Evolutionary conservation across 2,888 invertebrate genomes (phyloP).

Genomic region (Helobdella robusta): DNA sequence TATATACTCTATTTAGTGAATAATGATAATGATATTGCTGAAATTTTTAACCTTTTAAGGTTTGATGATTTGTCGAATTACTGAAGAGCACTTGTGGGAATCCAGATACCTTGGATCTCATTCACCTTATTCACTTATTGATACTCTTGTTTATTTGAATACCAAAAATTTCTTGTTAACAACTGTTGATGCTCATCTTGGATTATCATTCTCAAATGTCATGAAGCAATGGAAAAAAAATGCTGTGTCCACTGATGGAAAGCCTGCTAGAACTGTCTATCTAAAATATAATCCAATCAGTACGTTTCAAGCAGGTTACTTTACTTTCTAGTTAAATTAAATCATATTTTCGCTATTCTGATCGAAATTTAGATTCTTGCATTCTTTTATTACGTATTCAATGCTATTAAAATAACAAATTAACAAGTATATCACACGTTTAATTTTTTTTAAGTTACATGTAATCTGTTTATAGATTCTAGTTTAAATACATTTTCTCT

Average conservation of each 20-base stretch:
- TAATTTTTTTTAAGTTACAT: no score
- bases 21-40: no score
- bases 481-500: no score
- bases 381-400: no score
- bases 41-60: no score
- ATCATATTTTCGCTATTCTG: no score
- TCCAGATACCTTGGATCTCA: slow-evolving; percentile 88
- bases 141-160: slow-evolving; percentile 89
- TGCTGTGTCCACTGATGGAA: slow-evolving; percentile 45
- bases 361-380: no score
- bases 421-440: no score
- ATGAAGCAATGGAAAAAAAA: slow-evolving; percentile 73
- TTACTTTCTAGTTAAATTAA: no score
- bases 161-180: slow-evolving; percentile 89
- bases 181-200: slow-evolving; percentile 81
- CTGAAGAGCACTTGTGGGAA: slow-evolving; percentile 93
- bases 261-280: slow-evolving; percentile 62
- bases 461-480: no score
- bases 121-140: slow-evolving; percentile 82
- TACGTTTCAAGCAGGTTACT: slow-evolving; percentile 10
- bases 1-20: no score
- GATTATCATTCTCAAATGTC: slow-evolving; percentile 83
- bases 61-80: slow-evolving; percentile 81
- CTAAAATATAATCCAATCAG: slow-evolving; percentile 74
- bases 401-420: no score